Evolutionary conservation across 92 coral and sea anemone genomes (phyloP).

Genomic region (Phenganax marumi): DNA sequence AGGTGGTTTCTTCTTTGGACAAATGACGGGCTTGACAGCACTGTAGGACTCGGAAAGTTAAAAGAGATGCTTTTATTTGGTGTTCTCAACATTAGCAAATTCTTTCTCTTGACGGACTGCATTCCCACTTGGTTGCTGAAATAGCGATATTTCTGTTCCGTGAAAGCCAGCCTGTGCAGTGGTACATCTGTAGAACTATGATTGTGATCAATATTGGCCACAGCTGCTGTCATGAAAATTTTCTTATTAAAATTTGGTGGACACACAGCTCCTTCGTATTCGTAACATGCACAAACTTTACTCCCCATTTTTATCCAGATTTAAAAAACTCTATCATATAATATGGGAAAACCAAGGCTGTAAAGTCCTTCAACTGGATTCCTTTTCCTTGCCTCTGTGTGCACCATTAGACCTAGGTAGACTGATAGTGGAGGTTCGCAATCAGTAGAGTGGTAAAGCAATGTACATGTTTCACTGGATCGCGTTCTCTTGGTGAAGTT

Average conservation of each 20-base stretch:
- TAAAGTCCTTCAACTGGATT: constrained; percentile 36
- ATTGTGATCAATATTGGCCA: constrained; percentile 56
- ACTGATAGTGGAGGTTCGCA: constrained; percentile 65
- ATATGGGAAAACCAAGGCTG: not conserved
- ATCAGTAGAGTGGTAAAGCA: constrained; percentile 46
- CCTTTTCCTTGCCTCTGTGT: constrained; percentile 57
- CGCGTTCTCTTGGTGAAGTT: constrained; percentile 50
- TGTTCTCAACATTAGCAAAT: not conserved
- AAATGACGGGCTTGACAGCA: constrained; percentile 15
- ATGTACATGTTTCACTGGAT: constrained; percentile 7
- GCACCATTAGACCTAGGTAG: constrained; percentile 54
- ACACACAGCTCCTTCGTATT: constrained; percentile 54
- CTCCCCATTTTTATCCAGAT: constrained; percentile 56
- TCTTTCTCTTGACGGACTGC: not conserved
- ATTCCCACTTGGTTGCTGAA: constrained; percentile 49
- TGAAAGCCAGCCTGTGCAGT: constrained; percentile 35
- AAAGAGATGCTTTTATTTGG: not conserved
- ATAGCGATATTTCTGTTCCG: constrained; percentile 26
- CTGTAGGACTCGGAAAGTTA: constrained; percentile 29
- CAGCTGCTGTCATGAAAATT: constrained; percentile 56
- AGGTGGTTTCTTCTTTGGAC: constrained; percentile 22
- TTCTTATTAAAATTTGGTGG: constrained; percentile 30
- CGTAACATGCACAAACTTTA: constrained; percentile 39
- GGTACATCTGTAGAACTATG: no score
- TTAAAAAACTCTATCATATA: no score